Percentiles rank a stretch among this genome's conserved stretches.
phyloP scores from a whole-genome alignment of 2,113 vertebrate species.

The Pelobates fuscus region DNA sequence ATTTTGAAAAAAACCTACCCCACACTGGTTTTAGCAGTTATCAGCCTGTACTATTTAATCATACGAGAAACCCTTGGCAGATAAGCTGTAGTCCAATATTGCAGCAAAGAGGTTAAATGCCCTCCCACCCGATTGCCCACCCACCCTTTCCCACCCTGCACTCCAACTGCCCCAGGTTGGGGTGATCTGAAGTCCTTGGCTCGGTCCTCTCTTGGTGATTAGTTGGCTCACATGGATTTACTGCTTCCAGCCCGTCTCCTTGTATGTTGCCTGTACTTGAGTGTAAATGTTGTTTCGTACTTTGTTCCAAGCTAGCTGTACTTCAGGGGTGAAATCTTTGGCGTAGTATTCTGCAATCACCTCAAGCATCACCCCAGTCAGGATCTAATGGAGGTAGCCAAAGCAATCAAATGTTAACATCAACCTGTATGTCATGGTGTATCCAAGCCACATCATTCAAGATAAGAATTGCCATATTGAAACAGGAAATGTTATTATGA shows the following conservation, averaged over 20 bases:
- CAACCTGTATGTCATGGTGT: too few relatives aligned
- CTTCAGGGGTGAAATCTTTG: slow-evolving; percentile 84
- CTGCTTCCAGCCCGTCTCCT: slow-evolving; percentile 93
- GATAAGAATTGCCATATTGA: too few relatives aligned
- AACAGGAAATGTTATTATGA: too few relatives aligned
- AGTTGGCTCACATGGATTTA: slow-evolving; percentile 78
- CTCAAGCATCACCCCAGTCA: slow-evolving; percentile 88
- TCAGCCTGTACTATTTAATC: background rate
- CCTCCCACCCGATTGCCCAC: slow-evolving; percentile 24
- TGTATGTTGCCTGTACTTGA: slow-evolving; percentile 90
- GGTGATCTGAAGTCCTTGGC: slow-evolving; percentile 36
- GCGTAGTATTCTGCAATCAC: slow-evolving; percentile 86
- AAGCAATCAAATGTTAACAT: background rate
- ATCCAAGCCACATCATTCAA: too few relatives aligned
- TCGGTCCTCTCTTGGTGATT: slow-evolving; percentile 25
- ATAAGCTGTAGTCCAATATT: background rate
- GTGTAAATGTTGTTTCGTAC: slow-evolving; percentile 85
- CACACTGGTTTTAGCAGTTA: slow-evolving; percentile 23
- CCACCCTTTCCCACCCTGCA: slow-evolving; percentile 24
- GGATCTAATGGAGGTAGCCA: slow-evolving; percentile 72
- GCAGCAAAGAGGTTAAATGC: slow-evolving; percentile 14
- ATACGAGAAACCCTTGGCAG: background rate
- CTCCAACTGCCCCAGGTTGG: slow-evolving; percentile 22
- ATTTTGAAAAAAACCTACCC: slow-evolving; percentile 23
- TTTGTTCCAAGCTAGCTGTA: slow-evolving; percentile 88